Percentiles rank a stretch among this genome's conserved stretches.
Evolutionary conservation across 2,797 vertebrate genomes (phyloP).

Genomic region (Tolypeutes matacus): DNA sequence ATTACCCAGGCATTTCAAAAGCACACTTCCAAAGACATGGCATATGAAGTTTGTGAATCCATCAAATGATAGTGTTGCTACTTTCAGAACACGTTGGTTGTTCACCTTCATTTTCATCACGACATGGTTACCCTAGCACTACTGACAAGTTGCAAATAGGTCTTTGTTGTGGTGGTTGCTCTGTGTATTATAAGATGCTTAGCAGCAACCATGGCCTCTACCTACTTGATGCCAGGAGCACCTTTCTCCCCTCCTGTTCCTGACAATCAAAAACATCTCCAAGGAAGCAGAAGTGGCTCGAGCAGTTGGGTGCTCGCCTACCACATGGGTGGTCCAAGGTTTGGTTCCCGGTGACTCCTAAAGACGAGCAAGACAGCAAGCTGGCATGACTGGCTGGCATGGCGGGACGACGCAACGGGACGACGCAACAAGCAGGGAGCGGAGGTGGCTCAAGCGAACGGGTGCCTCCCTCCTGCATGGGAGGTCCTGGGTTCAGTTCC

Average conservation of each 20-base stretch:
- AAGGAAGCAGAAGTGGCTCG: not conserved
- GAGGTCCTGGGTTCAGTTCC: too few relatives aligned
- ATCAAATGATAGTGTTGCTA: not conserved
- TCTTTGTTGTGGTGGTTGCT: not conserved
- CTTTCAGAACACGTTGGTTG: not conserved
- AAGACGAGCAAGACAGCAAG: too few relatives aligned
- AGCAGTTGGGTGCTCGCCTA: too few relatives aligned
- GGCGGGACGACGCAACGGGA: too few relatives aligned
- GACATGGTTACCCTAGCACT: not conserved
- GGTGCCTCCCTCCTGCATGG: too few relatives aligned
- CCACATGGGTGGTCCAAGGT: too few relatives aligned
- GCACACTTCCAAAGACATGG: not conserved
- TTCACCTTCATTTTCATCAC: too few relatives aligned
- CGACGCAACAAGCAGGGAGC: too few relatives aligned
- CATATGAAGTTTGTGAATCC: not conserved
- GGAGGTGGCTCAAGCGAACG: too few relatives aligned
- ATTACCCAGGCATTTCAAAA: slow-evolving; percentile 8
- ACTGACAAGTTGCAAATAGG: not conserved
- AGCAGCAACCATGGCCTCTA: not conserved
- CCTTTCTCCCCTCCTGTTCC: not conserved
- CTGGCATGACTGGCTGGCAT: too few relatives aligned
- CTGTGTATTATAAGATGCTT: not conserved
- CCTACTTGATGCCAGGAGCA: not conserved
- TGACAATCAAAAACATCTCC: not conserved
- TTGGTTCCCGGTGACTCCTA: too few relatives aligned